Percentiles rank a stretch among this genome's conserved stretches.
These are phyloP conservation scores for Coreius guichenoti DNA, from an alignment of 2,797 vertebrate genomes.

Conservation along the genomic window DNA sequence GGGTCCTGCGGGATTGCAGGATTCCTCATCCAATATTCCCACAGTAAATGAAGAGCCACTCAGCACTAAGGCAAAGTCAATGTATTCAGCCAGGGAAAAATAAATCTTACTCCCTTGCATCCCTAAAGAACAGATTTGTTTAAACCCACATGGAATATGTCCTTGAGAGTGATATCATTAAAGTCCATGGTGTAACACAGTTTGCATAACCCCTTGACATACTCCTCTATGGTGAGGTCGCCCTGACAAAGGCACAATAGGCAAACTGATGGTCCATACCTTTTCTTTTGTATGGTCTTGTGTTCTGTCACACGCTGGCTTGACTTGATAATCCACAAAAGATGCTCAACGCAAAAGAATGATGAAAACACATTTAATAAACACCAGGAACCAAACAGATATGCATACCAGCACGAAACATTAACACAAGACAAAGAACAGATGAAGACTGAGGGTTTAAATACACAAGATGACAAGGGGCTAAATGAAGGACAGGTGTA, in stretches of 20 bases:
- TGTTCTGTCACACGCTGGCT: neutral
- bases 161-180: too few species aligned
- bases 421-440: neutral
- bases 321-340: neutral
- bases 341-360: neutral
- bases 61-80: too few species aligned
- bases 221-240: neutral
- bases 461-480: neutral
- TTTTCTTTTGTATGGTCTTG: neutral
- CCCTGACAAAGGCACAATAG: neutral
- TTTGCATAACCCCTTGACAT: neutral
- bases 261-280: neutral
- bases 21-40: neutral
- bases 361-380: neutral
- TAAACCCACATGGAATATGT: neutral
- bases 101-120: neutral
- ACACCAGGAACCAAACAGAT: neutral
- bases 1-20: too few species aligned
- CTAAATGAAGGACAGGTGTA: neutral
- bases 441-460: neutral
- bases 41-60: too few species aligned
- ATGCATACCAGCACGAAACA: neutral
- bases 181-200: neutral
- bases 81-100: too few species aligned
- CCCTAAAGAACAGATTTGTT: neutral